Evolutionary conservation across 2,113 vertebrate species (phyloP).

Genomic region (Pelecanoides urinatrix): DNA sequence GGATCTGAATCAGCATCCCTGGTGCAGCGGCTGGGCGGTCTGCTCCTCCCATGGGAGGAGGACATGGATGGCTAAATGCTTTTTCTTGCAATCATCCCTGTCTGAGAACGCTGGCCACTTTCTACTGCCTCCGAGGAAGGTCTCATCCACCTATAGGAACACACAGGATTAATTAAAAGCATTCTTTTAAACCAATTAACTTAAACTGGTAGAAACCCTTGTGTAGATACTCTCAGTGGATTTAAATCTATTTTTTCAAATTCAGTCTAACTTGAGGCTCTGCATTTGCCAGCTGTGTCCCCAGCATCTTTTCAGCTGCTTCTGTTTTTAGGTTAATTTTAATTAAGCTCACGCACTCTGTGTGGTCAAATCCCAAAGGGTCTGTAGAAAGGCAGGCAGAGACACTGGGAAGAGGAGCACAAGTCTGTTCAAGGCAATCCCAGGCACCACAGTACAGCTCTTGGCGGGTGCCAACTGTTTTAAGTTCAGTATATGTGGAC

Average conservation of each 20-base stretch:
- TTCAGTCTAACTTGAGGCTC: slow-evolving; percentile 25
- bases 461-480: background rate
- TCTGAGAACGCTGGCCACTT: background rate
- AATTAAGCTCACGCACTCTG: background rate
- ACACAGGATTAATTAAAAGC: slow-evolving; percentile 53
- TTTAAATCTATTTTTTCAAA: slow-evolving; percentile 4
- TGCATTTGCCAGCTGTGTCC: slow-evolving; percentile 36
- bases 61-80: background rate
- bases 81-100: background rate
- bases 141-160: background rate
- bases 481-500: background rate
- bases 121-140: background rate
- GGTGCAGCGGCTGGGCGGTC: background rate
- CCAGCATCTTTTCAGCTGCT: background rate
- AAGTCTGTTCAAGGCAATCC: background rate
- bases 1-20: background rate
- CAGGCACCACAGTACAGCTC: background rate
- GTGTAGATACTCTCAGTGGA: slow-evolving; percentile 19
- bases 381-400: background rate
- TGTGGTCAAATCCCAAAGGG: slow-evolving; percentile 4
- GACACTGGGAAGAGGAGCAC: background rate
- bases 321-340: slow-evolving; percentile 45
- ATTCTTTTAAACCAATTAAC: slow-evolving; percentile 53
- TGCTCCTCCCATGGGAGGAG: background rate
- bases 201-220: slow-evolving; percentile 23